Percentiles rank a stretch among this genome's conserved stretches.
phyloP scores from a whole-genome alignment of 2,888 invertebrate species.

The Antheraea assamensis region DNA sequence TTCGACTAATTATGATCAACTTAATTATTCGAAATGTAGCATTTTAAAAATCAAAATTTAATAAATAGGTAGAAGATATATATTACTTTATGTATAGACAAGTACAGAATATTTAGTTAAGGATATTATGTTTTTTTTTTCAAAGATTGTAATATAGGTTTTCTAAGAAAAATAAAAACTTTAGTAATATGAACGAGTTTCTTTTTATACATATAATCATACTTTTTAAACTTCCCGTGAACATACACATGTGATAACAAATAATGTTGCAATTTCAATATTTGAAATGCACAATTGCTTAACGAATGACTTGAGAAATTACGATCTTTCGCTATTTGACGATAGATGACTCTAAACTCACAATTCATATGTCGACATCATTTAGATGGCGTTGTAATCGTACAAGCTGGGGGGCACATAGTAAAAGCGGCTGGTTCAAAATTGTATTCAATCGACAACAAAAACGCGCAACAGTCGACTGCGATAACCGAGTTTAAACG shows the following conservation, averaged over 20 bases:
- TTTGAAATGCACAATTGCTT: too few relatives aligned
- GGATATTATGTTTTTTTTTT: not conserved
- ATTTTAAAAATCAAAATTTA: not conserved
- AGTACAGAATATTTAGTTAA: not conserved
- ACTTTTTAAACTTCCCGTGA: too few relatives aligned
- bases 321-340: slow-evolving; percentile 36
- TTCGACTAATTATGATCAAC: not conserved
- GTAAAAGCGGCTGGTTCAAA: slow-evolving; percentile 67
- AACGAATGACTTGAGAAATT: not conserved
- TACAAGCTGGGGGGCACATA: slow-evolving; percentile 34
- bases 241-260: too few relatives aligned
- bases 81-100: slow-evolving; percentile 3
- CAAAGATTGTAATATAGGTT: not conserved
- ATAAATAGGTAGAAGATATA: not conserved
- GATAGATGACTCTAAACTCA: slow-evolving; percentile 50
- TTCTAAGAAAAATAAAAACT: slow-evolving; percentile 3
- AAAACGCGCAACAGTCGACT: slow-evolving; percentile 69
- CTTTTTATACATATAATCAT: not conserved
- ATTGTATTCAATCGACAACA: slow-evolving; percentile 69
- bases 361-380: not conserved
- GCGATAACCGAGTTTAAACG: slow-evolving; percentile 31
- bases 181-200: not conserved
- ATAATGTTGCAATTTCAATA: too few relatives aligned
- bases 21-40: not conserved
- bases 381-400: slow-evolving; percentile 49